Base-by-base conservation (phyloP, 92 coral and sea anemone genomes). In the Pocillopora meandrina region DNA sequence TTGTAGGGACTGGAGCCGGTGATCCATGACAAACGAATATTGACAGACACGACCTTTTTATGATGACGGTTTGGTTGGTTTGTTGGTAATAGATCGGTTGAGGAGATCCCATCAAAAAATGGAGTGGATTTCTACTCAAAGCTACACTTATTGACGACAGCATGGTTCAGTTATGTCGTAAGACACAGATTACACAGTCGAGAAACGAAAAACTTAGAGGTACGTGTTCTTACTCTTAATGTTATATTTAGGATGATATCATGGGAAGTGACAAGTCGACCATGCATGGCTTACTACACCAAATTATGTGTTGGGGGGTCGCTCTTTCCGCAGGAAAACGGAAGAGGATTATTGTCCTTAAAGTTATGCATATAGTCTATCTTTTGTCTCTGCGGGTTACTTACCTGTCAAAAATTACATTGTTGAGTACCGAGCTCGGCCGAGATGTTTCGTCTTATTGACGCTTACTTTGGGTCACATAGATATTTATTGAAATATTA, bases 401-500 rank as follows among this genome's bases (percentile, higher is more conserved):
- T 19, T 6, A 26, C 23, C 61, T 56, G 56, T 16, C 47, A 23
- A 19, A 6, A 34, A 66, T 68, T 35, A 47, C 19, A 21, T 58
- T 60, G 58, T 56, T 70, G 8, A 58, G 20, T 42, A 20, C 16
- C 5, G 66, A 69, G 71, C 59, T 60, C 47, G 21, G 74, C 42
- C 19, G 12, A 49, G 36, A 82, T 72, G 9, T 21, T 61, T 15
- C 6, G 49, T 57, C 55, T 8, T 62, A 72, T 42, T 52, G 64
- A 42, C 61, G 36, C 21, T 56, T 47, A 62, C 56, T 42, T 80
- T 83, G 77, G 21, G 69, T 13, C 58, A 35, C 35, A 62, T 66
- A 83, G 61, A 83, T 62, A 79, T 64, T 64, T 74, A 83, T 73
- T 63, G 80, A 83, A 82, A 83, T 60, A 74, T 55, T 62, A 67